Evolutionary conservation across 37 sponge, comb jelly and placozoan species (phyloP), one percentile per base, ranked within the genome.

Genomic region (Lycopodina hypogea): DNA sequence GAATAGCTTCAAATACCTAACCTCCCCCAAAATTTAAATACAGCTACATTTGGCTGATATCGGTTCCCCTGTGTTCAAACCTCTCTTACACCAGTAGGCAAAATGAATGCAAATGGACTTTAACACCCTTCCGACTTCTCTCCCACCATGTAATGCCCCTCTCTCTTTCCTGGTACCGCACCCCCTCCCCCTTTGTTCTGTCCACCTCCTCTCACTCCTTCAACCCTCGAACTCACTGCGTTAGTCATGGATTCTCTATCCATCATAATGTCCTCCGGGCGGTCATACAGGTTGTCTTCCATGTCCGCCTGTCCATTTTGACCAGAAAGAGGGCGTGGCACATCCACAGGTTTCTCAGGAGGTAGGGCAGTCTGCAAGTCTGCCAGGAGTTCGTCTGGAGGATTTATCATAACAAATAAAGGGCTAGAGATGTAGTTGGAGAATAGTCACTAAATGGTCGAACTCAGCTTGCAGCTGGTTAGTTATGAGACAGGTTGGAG

Each of bases 311-410:
- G 65, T 30, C 64, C 77, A 30, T 77, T 61, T 32, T 3, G 51
- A 2, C 22, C 33, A 24, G 9, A 6, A 24, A 59, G 48, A n/a
- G 69, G 76, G 9, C 45, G 8, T 0, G 76, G 57, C 33, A 56
- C 19, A n/a, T 4, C 1, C 2, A 50, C 58, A 24, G 65, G 66
- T 36, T 30, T 36, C 67, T 61, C 77, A 15, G 82, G 82, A 4
- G 84, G 89, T 0, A 83, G 73, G 24, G 69, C 75, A 15, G 79
- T 55, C 34, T 88, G 89, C 24, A 88, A 68, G 41, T 88, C 89
- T 6, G 67, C 83, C 26, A 88, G 75, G 26, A 88, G 78, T n/a
- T 88, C 89, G 26, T 88, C 89, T 88, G 87, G 87, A 50, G 87
- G 87, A 42, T 87, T 75, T n/a, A 87, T 73, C 87, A 87, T 87